Evolutionary conservation across 1,140 invertebrate species (phyloP).

Genomic region (Nomia melanderi): DNA sequence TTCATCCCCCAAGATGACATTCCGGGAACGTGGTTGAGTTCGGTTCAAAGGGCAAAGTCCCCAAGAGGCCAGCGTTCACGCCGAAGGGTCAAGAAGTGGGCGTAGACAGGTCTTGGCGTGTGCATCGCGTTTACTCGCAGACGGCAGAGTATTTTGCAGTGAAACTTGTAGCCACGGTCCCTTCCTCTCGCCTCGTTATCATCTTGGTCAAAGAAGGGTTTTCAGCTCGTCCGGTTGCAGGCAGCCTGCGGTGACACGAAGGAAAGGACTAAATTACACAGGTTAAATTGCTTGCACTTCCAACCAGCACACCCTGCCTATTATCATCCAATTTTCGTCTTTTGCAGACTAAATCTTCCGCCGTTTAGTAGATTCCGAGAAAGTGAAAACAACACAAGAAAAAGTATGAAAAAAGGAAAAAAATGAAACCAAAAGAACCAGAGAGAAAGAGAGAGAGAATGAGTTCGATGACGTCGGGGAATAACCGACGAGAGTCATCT

Average conservation of each 20-base stretch:
- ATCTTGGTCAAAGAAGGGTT: conserved; percentile 33
- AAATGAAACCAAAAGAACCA: no score
- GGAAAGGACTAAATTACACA: conserved; percentile 41
- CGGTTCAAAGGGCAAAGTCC: conserved; percentile 44
- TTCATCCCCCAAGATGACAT: conserved; percentile 24
- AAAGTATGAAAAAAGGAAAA: no score
- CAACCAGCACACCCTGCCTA: conserved; percentile 26
- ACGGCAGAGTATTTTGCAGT: conserved; percentile 29
- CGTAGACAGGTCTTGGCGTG: conserved; percentile 30
- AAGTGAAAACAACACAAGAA: neutral
- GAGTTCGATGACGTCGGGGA: no score
- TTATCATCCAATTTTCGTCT: conserved; percentile 39
- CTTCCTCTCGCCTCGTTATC: conserved; percentile 38
- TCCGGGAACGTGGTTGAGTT: neutral
- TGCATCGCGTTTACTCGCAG: conserved; percentile 38
- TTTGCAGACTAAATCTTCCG: conserved; percentile 10
- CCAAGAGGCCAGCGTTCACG: conserved; percentile 1
- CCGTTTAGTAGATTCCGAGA: neutral
- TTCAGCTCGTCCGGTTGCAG: conserved; percentile 24
- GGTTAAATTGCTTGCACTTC: conserved; percentile 41
- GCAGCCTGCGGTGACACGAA: conserved; percentile 2
- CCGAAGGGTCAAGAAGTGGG: conserved; percentile 40
- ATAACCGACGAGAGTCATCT: neutral
- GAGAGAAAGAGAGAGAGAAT: no score
- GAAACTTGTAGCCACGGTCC: conserved; percentile 44